phyloP scores from a whole-genome alignment of 2,113 vertebrate genomes.

The Cavia porcellus region DNA sequence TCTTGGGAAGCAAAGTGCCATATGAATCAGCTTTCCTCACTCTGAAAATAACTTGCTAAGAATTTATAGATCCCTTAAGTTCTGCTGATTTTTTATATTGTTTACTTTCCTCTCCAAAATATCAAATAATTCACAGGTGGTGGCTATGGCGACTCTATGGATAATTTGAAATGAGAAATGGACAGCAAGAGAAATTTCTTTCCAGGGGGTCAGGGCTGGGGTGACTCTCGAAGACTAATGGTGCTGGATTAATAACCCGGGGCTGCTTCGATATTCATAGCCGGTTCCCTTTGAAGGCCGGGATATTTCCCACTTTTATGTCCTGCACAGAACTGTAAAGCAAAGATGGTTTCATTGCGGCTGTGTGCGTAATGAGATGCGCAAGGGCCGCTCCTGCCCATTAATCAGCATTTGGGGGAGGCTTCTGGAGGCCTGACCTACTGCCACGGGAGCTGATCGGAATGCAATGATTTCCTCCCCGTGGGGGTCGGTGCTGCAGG shows the following conservation, averaged over 20 bases:
- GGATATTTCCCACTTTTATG: constrained; percentile 78
- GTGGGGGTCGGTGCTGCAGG: background rate
- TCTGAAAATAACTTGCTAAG: constrained; percentile 82
- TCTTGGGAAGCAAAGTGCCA: constrained; percentile 77
- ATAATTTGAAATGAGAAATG: constrained; percentile 80
- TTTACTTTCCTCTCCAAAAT: constrained; percentile 82
- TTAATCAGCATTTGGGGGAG: constrained; percentile 73
- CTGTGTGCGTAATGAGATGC: constrained; percentile 73
- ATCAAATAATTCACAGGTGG: constrained; percentile 79
- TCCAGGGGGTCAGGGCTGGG: constrained; percentile 66
- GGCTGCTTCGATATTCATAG: constrained; percentile 76
- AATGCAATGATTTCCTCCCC: constrained; percentile 51
- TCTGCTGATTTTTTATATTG: constrained; percentile 83
- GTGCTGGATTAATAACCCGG: constrained; percentile 70
- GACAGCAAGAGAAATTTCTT: constrained; percentile 66
- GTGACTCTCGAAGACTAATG: constrained; percentile 64
- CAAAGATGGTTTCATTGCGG: constrained; percentile 77
- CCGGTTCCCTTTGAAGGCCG: constrained; percentile 61
- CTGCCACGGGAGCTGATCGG: constrained; percentile 40
- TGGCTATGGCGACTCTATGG: constrained; percentile 68
- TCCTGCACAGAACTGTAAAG: constrained; percentile 74
- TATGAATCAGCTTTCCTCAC: constrained; percentile 77
- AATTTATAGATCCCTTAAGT: constrained; percentile 84
- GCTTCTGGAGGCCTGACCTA: constrained; percentile 74
- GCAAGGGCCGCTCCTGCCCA: constrained; percentile 60